Evolutionary conservation across 2,888 invertebrate genomes (phyloP), one percentile per base, ranked within the genome.

Genomic region (Lapara coniferarum): DNA sequence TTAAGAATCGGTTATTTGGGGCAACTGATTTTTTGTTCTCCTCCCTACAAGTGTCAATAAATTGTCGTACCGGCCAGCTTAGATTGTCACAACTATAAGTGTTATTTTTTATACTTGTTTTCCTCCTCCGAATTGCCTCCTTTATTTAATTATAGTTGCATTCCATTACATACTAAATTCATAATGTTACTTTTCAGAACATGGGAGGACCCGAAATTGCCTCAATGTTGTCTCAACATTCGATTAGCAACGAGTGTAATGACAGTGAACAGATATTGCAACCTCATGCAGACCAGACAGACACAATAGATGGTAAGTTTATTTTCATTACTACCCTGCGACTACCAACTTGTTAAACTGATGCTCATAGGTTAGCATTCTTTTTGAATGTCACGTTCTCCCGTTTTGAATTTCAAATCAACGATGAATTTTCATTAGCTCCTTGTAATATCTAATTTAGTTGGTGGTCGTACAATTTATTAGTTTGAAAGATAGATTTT

Each of bases 221-320:
- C 66, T 93, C 94, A 69, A 92, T 96, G 87, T 86, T 96, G 82
- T 93, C 95, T 69, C 94, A 95, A 75, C 96, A 96, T 81, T 93
- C 94, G 70, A 89, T 96, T 75, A 94, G 94, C 81, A 95, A 95
- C 79, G 95, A 95, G 75, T 93, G 95, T 79, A 91, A 92, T 72
- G 95, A 95, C 73, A 89, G 90, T 80, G 96, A 95, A 85, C 94
- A 87, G 79, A 95, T 94, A 85, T 94, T 94, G 78, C 95, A 95
- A 76, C 92, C 96, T 75, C 95, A 95, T 76, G 95, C 96, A 58
- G 96, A 96, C 89, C 95, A 95, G 84, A 95, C 95, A 74, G 96
- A 96, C 90, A 95, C 96, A 81, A 96, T 96, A 84, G 96, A 96
- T 89, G 96, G 96, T 96, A 92, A 96, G 96, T 91, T 70, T 49